Evolutionary conservation across 2,888 invertebrate species (phyloP).

Genomic region (Pediacus dermestoides): DNA sequence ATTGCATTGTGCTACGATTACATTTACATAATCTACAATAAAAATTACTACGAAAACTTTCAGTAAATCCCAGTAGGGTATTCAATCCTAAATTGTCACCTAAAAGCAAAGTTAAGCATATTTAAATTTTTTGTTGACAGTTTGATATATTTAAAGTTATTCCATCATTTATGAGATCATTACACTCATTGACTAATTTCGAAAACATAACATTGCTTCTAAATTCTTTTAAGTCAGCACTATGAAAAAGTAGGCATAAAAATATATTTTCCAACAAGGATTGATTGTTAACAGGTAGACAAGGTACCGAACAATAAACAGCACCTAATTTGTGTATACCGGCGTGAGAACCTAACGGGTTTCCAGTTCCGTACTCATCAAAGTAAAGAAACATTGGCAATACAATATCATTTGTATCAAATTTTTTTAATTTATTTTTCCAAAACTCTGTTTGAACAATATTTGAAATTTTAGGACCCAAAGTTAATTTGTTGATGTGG

Average conservation of each 20-base stretch:
- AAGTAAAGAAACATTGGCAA: slow-evolving; percentile 13
- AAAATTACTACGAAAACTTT: slow-evolving; percentile 24
- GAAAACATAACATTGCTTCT: slow-evolving; percentile 15
- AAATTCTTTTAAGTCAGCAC: slow-evolving; percentile 14
- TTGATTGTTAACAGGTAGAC: slow-evolving; percentile 18
- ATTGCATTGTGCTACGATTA: slow-evolving; percentile 10
- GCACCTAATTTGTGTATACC: slow-evolving; percentile 27
- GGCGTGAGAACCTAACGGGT: slow-evolving; percentile 23
- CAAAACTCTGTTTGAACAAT: background rate
- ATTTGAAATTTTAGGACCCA: too few species aligned
- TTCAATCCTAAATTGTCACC: slow-evolving; percentile 31
- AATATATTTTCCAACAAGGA: slow-evolving; percentile 25
- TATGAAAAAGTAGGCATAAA: slow-evolving; percentile 21
- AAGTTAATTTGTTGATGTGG: too few species aligned
- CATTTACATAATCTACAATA: slow-evolving; percentile 27
- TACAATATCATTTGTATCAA: background rate
- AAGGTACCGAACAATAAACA: slow-evolving; percentile 23
- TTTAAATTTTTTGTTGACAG: slow-evolving; percentile 12
- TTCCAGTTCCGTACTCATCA: slow-evolving; percentile 25
- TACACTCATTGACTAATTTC: slow-evolving; percentile 15
- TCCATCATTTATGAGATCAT: slow-evolving; percentile 19
- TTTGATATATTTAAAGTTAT: slow-evolving; percentile 14
- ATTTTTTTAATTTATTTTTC: slow-evolving; percentile 1
- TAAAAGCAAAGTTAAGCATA: slow-evolving; percentile 17
- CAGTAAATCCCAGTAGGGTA: slow-evolving; percentile 25